Conservation (phyloP, 2,797 vertebrate genomes). For the Cercopithecus mitis region DNA sequence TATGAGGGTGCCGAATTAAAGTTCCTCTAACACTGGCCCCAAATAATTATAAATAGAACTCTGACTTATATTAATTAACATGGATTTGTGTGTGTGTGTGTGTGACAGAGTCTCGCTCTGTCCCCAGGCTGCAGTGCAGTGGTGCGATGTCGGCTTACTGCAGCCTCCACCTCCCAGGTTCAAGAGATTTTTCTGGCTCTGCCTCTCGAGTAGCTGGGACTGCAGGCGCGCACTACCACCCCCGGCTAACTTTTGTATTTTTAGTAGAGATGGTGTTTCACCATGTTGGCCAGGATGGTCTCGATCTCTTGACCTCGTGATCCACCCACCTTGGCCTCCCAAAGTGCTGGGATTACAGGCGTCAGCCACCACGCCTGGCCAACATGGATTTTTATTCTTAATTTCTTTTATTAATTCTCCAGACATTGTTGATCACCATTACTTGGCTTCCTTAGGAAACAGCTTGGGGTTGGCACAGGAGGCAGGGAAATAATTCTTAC, state of each 20-base stretch:
- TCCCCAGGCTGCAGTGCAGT: not conserved
- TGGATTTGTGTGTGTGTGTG: too few relatives aligned
- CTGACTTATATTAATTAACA: constrained; percentile 21
- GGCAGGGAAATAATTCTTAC: constrained; percentile 79
- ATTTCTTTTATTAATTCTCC: constrained; percentile 61
- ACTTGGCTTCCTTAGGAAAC: constrained; percentile 60
- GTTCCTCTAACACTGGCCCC: not conserved
- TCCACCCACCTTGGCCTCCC: not conserved
- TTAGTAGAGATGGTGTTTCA: not conserved
- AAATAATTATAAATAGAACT: constrained; percentile 63
- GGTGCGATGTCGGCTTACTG: not conserved
- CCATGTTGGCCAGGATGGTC: not conserved
- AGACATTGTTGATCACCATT: constrained; percentile 14
- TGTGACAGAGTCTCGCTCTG: not conserved
- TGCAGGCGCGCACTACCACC: too few relatives aligned
- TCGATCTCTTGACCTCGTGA: not conserved
- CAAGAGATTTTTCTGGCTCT: not conserved
- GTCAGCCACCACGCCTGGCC: too few relatives aligned
- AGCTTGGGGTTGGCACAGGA: constrained; percentile 65
- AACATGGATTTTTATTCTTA: not conserved
- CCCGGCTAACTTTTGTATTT: not conserved
- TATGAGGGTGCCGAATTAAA: not conserved
- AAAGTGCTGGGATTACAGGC: not conserved
- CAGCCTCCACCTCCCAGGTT: not conserved
- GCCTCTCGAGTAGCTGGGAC: not conserved